Evolutionary conservation across 2,113 vertebrate genomes (phyloP), one percentile per base, ranked within the genome.

Genomic region (Sitta europaea): DNA sequence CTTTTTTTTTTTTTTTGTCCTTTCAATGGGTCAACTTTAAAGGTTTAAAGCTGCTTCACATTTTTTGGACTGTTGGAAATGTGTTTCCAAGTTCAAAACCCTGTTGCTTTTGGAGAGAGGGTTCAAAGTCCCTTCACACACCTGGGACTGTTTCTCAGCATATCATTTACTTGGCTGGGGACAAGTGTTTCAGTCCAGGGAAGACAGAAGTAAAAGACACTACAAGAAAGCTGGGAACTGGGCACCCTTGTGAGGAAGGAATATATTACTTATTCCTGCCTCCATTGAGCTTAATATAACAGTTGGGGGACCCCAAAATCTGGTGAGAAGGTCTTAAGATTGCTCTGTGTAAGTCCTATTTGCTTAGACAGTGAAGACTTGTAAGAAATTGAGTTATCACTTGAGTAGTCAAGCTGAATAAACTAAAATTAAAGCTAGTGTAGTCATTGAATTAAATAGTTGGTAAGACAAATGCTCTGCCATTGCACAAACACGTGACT

Each of bases 241-340:
- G 51, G 9, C 50, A 38, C 5, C 45, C 38, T 68, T 73, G 23
- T 42, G 54, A 59, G 45, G 66, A 57, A 75, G 25, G 48, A 75
- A 35, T 22, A 7, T 62, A 12, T 42, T 84, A 27, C 48, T 73
- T 61, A 24, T 35, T 54, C 13, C 3, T 29, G 6, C 29, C 6
- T 22, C 22, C 4, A 1, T 4, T 79, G 51, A 43, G 36, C 22
- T 57, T 61, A 11, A 6, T 59, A 2, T 1, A 42, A 24, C 17
- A 58, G 8, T 0, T 63, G 11, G 6, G 20, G 9, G 4, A 2
- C 2, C 2, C 12, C 5, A 67, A 3, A 62, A 62, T 33, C 29
- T 12, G 20, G 12, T 33, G 45, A 42, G 42, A 55, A 31, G 18
- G 22, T 51, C 5, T 74, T 48, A 11, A 65, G n/a, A 24, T 58